Evolutionary conservation across 2,113 vertebrate species (phyloP).

Genomic region (Alces alces): DNA sequence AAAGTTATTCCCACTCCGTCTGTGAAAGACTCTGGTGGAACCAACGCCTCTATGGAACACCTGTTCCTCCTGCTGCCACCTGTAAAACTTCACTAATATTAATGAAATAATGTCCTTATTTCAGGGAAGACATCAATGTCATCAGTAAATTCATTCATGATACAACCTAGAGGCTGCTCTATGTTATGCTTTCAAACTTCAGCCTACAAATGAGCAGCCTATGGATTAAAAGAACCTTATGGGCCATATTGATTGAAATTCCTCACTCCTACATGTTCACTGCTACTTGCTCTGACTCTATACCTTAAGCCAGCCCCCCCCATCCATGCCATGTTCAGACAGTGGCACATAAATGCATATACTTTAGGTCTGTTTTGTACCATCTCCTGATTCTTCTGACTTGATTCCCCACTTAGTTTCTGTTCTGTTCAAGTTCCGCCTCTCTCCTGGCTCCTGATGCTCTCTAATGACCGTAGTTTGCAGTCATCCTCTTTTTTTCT

Average conservation of each 20-base stretch:
- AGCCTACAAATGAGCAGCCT: neutral
- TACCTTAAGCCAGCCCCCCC: neutral
- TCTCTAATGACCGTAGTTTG: neutral
- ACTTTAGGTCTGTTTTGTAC: neutral
- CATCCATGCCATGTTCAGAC: neutral
- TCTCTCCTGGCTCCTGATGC: neutral
- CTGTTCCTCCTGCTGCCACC: neutral
- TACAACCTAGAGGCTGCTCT: neutral
- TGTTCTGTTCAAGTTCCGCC: neutral
- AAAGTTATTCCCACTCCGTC: neutral
- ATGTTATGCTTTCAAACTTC: slow-evolving; percentile 2
- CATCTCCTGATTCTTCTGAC: neutral
- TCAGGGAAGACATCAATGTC: neutral
- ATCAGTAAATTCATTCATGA: neutral
- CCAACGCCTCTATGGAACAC: neutral
- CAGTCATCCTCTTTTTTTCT: neutral
- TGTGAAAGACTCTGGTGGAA: neutral
- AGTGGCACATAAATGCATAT: neutral
- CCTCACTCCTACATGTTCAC: neutral
- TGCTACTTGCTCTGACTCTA: neutral
- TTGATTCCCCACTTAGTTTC: neutral
- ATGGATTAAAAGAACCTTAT: neutral
- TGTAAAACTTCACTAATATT: neutral
- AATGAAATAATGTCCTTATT: neutral
- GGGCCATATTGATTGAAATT: neutral